These are phyloP conservation scores for Alosa alosa DNA, from an alignment of 2,113 vertebrate species.

Conservation along the genomic window DNA sequence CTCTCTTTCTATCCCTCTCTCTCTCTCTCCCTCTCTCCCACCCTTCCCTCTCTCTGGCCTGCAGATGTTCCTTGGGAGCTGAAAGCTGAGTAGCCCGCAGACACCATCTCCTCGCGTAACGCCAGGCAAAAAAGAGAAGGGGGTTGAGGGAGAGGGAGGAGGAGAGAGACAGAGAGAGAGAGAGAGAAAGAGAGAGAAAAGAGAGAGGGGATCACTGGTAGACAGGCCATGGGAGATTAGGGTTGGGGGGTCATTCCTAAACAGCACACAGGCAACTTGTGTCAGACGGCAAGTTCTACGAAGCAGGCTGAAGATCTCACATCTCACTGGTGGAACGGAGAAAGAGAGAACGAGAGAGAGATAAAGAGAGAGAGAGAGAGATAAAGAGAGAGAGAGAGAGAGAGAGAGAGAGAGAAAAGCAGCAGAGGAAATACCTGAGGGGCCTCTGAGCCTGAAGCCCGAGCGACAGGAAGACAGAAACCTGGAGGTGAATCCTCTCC, in stretches of 20 bases:
- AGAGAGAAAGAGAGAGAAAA: conserved; percentile 11
- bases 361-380: conserved; percentile 10
- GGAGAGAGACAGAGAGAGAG: not conserved
- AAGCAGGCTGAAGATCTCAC: not conserved
- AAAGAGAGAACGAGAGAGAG: not conserved
- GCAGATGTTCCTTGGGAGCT: conserved; percentile 65
- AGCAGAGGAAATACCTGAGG: conserved; percentile 66
- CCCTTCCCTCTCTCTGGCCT: conserved; percentile 49
- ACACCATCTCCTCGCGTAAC: conserved; percentile 42
- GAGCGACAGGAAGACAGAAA: conserved; percentile 60
- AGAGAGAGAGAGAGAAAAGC: conserved; percentile 57
- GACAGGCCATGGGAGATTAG: not conserved
- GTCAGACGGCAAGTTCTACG: conserved; percentile 19
- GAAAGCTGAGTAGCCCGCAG: conserved; percentile 59
- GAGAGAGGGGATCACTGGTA: conserved; percentile 8
- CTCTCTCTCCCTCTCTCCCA: not conserved
- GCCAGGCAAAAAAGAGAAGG: conserved; percentile 41
- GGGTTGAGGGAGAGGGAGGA: not conserved
- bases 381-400: not conserved
- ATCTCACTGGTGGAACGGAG: not conserved
- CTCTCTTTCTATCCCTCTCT: not conserved
- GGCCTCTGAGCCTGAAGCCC: conserved; percentile 59
- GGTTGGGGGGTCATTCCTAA: conserved; percentile 32
- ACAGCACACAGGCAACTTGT: conserved; percentile 31
- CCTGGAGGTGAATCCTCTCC: conserved; percentile 63